Evolutionary conservation across 2,888 invertebrate species (phyloP).

Genomic region (Phorcus lineatus): DNA sequence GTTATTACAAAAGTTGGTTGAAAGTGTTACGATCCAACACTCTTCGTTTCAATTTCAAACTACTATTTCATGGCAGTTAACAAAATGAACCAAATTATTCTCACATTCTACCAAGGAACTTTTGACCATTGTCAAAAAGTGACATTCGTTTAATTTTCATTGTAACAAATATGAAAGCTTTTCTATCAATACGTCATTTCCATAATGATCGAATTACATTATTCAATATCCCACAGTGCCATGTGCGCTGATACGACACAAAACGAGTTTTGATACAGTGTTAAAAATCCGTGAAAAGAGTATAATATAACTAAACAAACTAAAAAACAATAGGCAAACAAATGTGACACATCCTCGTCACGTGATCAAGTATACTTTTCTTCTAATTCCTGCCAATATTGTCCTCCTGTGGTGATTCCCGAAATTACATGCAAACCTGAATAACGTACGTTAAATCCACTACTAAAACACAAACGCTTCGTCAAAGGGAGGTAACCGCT

Average conservation of each 20-base stretch:
- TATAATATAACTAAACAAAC: not conserved
- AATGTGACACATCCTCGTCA: conserved; percentile 2
- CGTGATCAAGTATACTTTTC: conserved; percentile 11
- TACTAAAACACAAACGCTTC: not conserved
- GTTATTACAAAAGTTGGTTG: too few relatives aligned
- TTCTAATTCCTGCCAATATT: conserved; percentile 5
- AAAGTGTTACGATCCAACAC: too few relatives aligned
- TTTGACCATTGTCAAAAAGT: too few relatives aligned
- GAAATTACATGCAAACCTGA: not conserved
- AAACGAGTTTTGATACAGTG: conserved; percentile 8
- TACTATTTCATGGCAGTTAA: too few relatives aligned
- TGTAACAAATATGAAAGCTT: too few relatives aligned
- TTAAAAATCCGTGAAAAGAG: not conserved
- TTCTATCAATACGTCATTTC: not conserved
- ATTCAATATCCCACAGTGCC: not conserved
- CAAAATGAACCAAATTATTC: too few relatives aligned
- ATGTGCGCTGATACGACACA: not conserved
- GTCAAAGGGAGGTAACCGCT: conserved; percentile 13
- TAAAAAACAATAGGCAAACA: not conserved
- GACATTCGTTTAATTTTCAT: too few relatives aligned
- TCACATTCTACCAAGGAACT: too few relatives aligned
- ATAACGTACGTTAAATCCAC: not conserved
- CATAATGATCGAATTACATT: not conserved
- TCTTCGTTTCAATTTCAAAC: too few relatives aligned
- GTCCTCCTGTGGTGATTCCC: not conserved